Evolutionary conservation across 2,888 invertebrate species (phyloP).

Genomic region (Stenchaetothrips biformis): DNA sequence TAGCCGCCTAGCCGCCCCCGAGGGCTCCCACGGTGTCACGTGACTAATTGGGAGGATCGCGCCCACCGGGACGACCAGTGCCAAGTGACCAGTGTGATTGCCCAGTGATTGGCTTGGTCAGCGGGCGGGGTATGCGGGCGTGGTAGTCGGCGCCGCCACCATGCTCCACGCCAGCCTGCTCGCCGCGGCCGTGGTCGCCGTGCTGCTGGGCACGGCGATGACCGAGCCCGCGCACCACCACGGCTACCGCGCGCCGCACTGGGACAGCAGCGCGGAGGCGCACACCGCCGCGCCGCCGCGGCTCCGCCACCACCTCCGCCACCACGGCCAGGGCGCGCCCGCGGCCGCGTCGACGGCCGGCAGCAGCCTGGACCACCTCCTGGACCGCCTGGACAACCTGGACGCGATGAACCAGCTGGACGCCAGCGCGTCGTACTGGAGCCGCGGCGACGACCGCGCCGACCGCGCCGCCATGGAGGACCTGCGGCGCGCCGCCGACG

Average conservation of each 20-base stretch:
- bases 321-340: constrained; percentile 3
- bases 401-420: neutral
- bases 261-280: neutral
- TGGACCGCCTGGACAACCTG: constrained; percentile 2
- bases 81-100: neutral
- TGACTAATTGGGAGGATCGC: no score
- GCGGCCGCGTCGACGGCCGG: neutral
- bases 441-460: no score
- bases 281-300: neutral
- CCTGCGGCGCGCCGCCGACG: neutral
- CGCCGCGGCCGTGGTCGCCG: neutral
- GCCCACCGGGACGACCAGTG: no score
- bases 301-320: neutral
- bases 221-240: neutral
- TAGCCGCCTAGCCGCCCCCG: no score
- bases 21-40: no score
- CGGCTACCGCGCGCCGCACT: neutral
- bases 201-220: no score
- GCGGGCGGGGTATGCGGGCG: neutral
- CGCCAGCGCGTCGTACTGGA: no score
- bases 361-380: neutral
- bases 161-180: neutral
- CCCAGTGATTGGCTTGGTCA: neutral
- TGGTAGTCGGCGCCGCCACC: neutral
- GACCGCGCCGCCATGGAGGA: neutral